Conservation (phyloP, 37 sponge, comb jelly and placozoan species). For the Spongia lamella region DNA sequence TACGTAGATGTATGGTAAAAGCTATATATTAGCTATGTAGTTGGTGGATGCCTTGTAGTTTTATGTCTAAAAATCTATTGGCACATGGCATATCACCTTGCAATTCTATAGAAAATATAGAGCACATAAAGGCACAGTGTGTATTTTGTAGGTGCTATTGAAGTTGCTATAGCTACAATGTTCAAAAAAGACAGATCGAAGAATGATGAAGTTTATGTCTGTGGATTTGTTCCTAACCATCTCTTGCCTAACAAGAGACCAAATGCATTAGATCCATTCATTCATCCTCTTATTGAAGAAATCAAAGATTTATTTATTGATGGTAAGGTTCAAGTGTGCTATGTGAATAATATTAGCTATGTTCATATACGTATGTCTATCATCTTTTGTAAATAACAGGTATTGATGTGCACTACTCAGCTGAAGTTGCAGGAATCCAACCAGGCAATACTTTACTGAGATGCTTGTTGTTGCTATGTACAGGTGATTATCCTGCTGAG, state of each 20-base stretch:
- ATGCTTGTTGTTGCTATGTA: neutral
- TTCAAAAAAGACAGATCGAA: too few species aligned
- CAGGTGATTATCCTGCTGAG: conserved; percentile 12
- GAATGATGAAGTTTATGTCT: neutral
- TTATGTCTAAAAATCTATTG: too few species aligned
- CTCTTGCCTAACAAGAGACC: conserved; percentile 10
- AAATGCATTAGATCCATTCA: neutral
- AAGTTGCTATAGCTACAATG: too few species aligned
- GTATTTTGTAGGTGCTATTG: too few species aligned
- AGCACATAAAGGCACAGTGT: too few species aligned
- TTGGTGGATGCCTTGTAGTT: too few species aligned
- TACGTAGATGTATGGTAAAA: too few species aligned
- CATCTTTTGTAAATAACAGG: too few species aligned
- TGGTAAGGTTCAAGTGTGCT: neutral
- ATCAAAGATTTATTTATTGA: conserved; percentile 1
- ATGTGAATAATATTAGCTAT: neutral
- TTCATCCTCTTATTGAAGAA: neutral
- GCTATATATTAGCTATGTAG: too few species aligned
- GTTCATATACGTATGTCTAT: too few species aligned
- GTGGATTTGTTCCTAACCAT: neutral
- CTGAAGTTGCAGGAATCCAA: neutral
- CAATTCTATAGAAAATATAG: too few species aligned
- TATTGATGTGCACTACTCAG: neutral
- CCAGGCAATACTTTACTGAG: neutral
- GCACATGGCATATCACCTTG: too few species aligned